Conservation (phyloP, 2,797 vertebrate species). For the Atherinosoma microstoma region DNA sequence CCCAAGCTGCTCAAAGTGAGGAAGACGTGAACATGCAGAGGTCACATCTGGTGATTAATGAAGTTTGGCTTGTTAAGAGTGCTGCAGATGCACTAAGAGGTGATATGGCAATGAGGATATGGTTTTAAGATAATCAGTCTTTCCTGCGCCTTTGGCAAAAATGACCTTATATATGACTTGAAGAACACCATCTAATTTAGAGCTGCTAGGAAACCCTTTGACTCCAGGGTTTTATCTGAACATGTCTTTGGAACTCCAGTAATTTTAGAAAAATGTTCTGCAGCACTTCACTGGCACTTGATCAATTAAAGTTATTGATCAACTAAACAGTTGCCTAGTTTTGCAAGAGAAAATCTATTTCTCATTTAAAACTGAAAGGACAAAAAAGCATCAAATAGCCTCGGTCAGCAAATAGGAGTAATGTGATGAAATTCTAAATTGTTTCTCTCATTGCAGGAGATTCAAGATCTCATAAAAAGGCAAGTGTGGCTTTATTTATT, state of each 20-base stretch:
- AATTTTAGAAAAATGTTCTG: conserved; percentile 11
- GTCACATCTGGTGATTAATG: background rate
- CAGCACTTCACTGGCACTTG: conserved; percentile 27
- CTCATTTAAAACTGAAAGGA: conserved; percentile 56
- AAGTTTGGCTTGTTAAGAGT: conserved; percentile 7
- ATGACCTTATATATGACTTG: background rate
- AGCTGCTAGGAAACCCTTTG: conserved; percentile 9
- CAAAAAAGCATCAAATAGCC: conserved; percentile 10
- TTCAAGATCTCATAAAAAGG: conserved; percentile 85
- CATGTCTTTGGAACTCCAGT: conserved; percentile 10
- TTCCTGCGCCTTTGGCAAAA: conserved; percentile 3
- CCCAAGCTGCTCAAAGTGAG: conserved; percentile 82
- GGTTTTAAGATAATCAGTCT: conserved; percentile 3
- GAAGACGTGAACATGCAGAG: background rate
- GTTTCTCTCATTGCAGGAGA: conserved; percentile 78
- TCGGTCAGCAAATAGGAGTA: conserved; percentile 42
- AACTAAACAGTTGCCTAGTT: conserved; percentile 48
- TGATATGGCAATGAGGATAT: conserved; percentile 15
- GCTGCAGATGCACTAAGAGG: background rate
- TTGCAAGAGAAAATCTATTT: conserved; percentile 68
- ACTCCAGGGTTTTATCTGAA: conserved; percentile 32
- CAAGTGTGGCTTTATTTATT: conserved; percentile 28
- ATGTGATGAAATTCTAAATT: background rate
- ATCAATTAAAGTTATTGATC: conserved; percentile 63
- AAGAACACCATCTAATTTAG: background rate